These are phyloP conservation scores for Drosophila setifemur DNA, from an alignment of 1,140 invertebrate genomes.

Conservation along the genomic window DNA sequence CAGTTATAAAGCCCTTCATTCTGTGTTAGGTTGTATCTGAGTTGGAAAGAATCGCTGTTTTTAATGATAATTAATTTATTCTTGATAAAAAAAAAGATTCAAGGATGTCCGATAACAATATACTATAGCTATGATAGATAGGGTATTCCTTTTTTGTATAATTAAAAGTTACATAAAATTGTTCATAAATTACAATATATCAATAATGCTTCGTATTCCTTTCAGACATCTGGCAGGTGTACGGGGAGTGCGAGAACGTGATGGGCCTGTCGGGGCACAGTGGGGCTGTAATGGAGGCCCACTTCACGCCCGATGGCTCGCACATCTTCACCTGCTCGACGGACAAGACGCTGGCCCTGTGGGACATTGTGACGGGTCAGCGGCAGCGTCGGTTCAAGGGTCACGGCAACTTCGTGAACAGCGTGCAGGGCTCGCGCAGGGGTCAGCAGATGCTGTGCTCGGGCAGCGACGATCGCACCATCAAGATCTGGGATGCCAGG, in stretches of 20 bases:
- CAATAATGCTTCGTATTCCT: conserved; percentile 23
- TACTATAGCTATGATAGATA: too few species aligned
- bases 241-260: conserved; percentile 99
- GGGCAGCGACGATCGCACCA: conserved; percentile 97
- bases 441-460: conserved; percentile 95
- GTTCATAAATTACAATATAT: too few species aligned
- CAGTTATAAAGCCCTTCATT: too few species aligned
- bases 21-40: too few species aligned
- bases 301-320: conserved; percentile 97
- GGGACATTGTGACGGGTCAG: conserved; percentile 95
- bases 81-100: neutral
- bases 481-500: conserved; percentile 95
- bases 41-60: too few species aligned
- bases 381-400: conserved; percentile 96
- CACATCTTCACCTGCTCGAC: conserved; percentile 96
- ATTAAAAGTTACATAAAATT: too few species aligned
- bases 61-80: neutral
- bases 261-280: conserved; percentile 96
- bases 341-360: conserved; percentile 97
- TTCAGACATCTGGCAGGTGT: conserved; percentile 98
- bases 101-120: too few species aligned
- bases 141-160: too few species aligned
- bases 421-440: conserved; percentile 90
- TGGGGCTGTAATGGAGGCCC: conserved; percentile 97
- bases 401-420: conserved; percentile 95